A percentile compares a stretch with the other conserved stretches of the same genome.
Conservation (phyloP, 2,113 vertebrate species). For the Marmota flaviventris region DNA sequence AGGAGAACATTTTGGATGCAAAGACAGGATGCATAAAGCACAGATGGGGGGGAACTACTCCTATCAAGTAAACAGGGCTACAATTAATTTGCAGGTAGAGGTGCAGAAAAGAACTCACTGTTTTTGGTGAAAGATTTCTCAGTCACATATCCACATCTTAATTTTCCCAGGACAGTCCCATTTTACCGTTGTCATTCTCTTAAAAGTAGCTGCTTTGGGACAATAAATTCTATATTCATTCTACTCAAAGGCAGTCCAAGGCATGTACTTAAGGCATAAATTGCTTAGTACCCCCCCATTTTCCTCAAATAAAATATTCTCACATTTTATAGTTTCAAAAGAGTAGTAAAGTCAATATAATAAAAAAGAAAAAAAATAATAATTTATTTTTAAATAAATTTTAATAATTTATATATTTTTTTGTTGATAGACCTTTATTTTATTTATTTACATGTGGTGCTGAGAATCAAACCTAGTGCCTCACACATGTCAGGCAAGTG, state of each 20-base stretch:
- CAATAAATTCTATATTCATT: background rate
- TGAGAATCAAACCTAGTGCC: no score
- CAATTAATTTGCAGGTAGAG: background rate
- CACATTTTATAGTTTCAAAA: no score
- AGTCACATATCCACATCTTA: rapidly evolving
- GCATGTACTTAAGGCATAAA: background rate
- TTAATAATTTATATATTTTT: no score
- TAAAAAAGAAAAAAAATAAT: no score
- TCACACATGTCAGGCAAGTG: no score
- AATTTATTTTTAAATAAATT: no score
- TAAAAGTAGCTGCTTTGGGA: background rate
- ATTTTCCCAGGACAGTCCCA: background rate
- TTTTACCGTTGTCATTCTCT: background rate
- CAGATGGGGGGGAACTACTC: background rate
- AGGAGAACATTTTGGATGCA: background rate
- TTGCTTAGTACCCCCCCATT: background rate
- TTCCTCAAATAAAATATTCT: background rate
- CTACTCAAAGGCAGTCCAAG: background rate
- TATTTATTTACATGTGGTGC: no score
- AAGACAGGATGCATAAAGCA: background rate
- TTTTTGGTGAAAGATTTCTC: background rate
- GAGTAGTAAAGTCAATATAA: no score
- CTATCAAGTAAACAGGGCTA: background rate
- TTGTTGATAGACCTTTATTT: no score
- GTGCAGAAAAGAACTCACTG: background rate